These are phyloP conservation scores for Drosophila macrospina DNA, from an alignment of 2,888 invertebrate species.

Conservation along the genomic window DNA sequence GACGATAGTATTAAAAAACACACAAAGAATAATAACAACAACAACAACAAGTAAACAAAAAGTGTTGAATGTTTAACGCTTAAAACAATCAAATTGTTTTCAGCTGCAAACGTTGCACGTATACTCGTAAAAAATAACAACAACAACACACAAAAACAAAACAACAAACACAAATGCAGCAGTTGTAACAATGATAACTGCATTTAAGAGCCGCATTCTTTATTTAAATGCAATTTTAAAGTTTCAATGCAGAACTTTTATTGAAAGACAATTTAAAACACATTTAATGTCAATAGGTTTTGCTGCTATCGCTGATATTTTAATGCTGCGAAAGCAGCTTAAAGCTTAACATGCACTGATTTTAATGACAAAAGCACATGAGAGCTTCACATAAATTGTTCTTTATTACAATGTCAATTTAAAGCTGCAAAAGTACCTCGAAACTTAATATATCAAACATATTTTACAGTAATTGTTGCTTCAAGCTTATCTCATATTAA, in stretches of 20 bases:
- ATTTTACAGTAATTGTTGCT: too few relatives aligned
- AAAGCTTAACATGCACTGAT: neutral
- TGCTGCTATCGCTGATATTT: neutral
- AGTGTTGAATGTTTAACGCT: conserved; percentile 58
- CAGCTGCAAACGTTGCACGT: conserved; percentile 17
- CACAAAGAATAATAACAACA: conserved; percentile 12
- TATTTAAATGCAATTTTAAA: conserved; percentile 32
- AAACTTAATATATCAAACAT: too few relatives aligned
- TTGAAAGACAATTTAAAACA: conserved; percentile 8
- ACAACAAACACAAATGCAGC: conserved; percentile 14
- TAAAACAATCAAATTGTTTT: conserved; percentile 65
- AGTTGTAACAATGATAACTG: conserved; percentile 20
- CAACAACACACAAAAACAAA: too few relatives aligned
- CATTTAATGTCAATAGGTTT: neutral
- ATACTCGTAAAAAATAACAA: conserved; percentile 17
- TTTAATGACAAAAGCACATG: too few relatives aligned
- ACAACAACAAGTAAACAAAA: conserved; percentile 25
- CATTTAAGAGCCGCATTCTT: conserved; percentile 28
- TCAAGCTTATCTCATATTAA: too few relatives aligned
- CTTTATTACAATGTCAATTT: too few relatives aligned
- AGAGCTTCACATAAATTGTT: too few relatives aligned
- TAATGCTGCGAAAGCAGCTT: neutral
- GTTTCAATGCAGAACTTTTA: conserved; percentile 4
- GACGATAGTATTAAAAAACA: conserved; percentile 18
- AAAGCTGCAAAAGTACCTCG: too few relatives aligned